phyloP scores from a whole-genome alignment of 1,140 invertebrate genomes.

The Trachelipus rathkii region DNA sequence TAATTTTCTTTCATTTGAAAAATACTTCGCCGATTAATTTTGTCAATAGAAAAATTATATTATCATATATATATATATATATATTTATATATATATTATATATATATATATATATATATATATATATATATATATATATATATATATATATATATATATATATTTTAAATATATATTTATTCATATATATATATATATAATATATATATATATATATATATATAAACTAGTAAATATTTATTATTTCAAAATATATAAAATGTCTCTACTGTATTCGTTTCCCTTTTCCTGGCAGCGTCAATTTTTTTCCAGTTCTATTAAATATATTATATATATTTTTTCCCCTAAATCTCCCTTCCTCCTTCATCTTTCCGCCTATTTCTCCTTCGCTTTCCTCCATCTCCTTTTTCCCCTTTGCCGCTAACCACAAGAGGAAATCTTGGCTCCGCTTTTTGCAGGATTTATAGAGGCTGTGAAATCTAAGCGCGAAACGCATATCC shows the following conservation, averaged over 20 bases:
- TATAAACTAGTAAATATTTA: no score
- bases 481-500: constrained; percentile 5
- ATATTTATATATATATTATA: background rate
- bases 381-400: background rate
- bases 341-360: background rate
- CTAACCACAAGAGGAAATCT: background rate
- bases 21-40: no score
- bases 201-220: no score
- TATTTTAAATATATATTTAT: background rate
- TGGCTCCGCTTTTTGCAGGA: background rate
- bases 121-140: background rate
- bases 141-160: constrained; percentile 15
- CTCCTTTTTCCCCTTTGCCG: background rate
- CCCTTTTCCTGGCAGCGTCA: no score
- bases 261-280: no score
- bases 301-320: background rate
- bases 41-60: no score
- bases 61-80: no score
- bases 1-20: no score
- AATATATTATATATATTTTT: constrained; percentile 1
- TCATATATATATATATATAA: no score
- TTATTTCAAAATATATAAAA: no score
- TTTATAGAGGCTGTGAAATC: constrained; percentile 12
- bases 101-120: constrained; percentile 14
- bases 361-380: background rate